Conservation (phyloP, 1,140 invertebrate genomes). For the Bombus balteatus region DNA sequence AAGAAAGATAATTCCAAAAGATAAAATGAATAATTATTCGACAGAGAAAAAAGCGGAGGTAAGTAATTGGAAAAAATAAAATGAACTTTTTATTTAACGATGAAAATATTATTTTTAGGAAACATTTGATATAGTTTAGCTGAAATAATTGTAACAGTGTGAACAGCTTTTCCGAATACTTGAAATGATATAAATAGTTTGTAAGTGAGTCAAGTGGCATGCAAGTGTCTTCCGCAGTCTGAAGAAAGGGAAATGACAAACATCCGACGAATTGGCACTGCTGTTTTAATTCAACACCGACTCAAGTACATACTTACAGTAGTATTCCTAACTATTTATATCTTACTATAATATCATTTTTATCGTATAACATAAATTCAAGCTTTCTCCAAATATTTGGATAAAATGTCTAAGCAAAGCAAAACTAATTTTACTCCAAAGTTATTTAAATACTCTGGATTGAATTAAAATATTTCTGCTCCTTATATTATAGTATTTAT, state of each 20-base stretch:
- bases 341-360: not conserved
- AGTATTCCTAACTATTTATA: not conserved
- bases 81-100: not conserved
- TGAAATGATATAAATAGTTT: not conserved
- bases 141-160: not conserved
- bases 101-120: not conserved
- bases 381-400: not conserved
- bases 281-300: not conserved
- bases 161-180: not conserved
- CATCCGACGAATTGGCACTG: not conserved
- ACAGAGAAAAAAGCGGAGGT: too few species aligned
- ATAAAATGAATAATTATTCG: too few species aligned
- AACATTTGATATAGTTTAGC: not conserved
- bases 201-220: not conserved
- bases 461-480: too few species aligned
- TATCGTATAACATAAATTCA: not conserved
- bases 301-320: not conserved
- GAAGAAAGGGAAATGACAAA: not conserved
- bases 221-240: not conserved
- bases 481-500: too few species aligned
- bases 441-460: too few species aligned
- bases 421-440: not conserved
- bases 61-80: too few species aligned
- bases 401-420: not conserved
- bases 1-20: too few species aligned